phyloP scores from a whole-genome alignment of 2,797 vertebrate genomes.

The Mormyrops attenuatus region DNA sequence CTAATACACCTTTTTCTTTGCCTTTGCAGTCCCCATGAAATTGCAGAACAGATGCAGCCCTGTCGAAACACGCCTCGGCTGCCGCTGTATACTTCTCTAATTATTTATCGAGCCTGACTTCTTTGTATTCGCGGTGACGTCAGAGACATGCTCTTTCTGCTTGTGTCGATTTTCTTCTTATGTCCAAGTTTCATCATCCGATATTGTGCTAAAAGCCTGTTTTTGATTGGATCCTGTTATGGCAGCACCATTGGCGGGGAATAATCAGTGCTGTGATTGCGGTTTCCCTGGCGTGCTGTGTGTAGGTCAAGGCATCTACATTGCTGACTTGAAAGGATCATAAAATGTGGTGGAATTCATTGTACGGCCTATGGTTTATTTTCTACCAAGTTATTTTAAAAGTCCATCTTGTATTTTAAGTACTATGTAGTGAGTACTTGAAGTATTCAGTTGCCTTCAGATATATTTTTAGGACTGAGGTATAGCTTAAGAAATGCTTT shows the following conservation, averaged over 20 bases:
- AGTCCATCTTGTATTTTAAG: conserved; percentile 20
- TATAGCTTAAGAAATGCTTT: conserved; percentile 29
- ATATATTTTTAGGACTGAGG: conserved; percentile 41
- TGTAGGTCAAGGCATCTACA: neutral
- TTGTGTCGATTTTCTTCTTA: neutral
- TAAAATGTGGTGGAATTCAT: conserved; percentile 1
- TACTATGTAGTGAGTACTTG: conserved; percentile 17
- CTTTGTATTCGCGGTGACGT: neutral
- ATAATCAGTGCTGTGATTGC: neutral
- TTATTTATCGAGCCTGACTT: neutral
- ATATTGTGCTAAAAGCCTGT: neutral
- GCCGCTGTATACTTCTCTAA: neutral
- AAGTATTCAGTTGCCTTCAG: conserved; percentile 33
- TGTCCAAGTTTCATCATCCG: neutral
- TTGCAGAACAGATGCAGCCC: neutral
- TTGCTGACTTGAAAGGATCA: neutral
- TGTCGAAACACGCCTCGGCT: neutral
- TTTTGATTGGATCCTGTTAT: neutral
- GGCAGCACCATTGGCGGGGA: neutral
- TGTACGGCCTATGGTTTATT: neutral
- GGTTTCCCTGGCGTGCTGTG: neutral
- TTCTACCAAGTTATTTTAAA: conserved; percentile 16
- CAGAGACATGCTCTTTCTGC: neutral
- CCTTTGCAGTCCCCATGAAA: neutral
- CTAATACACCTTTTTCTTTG: neutral